These are phyloP conservation scores for Eulemur rufifrons DNA, from an alignment of 2,113 vertebrate species.

Conservation along the genomic window DNA sequence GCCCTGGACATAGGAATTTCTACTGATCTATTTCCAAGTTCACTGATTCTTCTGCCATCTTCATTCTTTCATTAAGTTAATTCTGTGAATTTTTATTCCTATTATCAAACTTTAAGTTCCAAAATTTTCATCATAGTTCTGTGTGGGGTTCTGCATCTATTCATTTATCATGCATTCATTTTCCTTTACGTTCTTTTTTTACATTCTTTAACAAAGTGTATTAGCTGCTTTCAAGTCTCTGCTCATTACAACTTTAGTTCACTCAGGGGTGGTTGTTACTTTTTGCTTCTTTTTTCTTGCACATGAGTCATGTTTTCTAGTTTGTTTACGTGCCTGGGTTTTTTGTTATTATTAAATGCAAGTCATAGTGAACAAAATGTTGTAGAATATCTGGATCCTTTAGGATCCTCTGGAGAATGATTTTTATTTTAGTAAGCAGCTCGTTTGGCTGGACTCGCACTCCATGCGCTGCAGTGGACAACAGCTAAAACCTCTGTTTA, in stretches of 20 bases:
- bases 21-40: not conserved
- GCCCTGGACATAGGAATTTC: not conserved
- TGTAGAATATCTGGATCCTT: not conserved
- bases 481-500: not conserved
- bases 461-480: no score
- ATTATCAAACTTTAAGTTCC: not conserved
- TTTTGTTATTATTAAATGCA: not conserved
- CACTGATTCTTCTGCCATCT: not conserved
- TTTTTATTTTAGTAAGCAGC: not conserved
- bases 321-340: not conserved
- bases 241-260: not conserved
- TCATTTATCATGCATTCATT: accelerated
- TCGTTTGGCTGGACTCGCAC: not conserved
- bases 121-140: not conserved
- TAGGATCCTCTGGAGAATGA: not conserved
- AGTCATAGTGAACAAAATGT: not conserved
- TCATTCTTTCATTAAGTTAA: not conserved
- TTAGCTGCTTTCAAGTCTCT: not conserved
- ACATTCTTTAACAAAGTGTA: accelerated
- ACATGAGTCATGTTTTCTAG: not conserved
- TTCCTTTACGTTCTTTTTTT: not conserved
- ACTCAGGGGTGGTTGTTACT: not conserved
- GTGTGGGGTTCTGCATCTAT: no score
- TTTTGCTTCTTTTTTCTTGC: not conserved
- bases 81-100: not conserved